These are phyloP conservation scores for Puma concolor DNA, from an alignment of 2,113 vertebrate genomes.

Conservation along the genomic window DNA sequence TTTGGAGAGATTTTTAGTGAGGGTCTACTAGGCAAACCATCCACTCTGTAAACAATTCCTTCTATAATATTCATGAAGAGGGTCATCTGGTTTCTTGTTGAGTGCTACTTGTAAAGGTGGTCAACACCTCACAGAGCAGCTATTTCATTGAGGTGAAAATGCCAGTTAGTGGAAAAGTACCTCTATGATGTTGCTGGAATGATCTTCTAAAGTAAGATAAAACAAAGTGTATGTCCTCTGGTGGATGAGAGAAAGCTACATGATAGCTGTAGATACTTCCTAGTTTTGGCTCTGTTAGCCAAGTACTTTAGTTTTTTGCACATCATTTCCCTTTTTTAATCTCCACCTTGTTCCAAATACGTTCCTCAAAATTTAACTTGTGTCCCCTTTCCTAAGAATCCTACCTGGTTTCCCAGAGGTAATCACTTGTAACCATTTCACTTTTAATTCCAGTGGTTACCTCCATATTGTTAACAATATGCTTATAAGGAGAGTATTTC, in stretches of 20 bases:
- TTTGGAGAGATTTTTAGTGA: not conserved
- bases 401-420: not conserved
- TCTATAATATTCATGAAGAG: not conserved
- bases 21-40: not conserved
- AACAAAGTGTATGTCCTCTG: not conserved
- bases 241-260: not conserved
- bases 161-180: not conserved
- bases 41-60: not conserved
- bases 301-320: not conserved
- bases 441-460: slow-evolving; percentile 17
- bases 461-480: not conserved
- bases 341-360: not conserved
- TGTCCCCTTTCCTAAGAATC: not conserved
- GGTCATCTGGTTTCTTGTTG: not conserved
- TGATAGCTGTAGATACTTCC: not conserved
- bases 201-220: not conserved
- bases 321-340: not conserved
- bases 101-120: not conserved
- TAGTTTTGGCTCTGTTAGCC: not conserved
- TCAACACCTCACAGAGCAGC: not conserved
- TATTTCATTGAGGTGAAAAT: slow-evolving; percentile 20
- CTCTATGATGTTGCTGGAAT: not conserved
- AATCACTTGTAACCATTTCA: not conserved
- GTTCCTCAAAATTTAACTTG: not conserved
- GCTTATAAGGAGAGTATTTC: not conserved